Evolutionary conservation across 2,888 invertebrate genomes (phyloP), one percentile per base, ranked within the genome.

Genomic region (Drosophila putrida): DNA sequence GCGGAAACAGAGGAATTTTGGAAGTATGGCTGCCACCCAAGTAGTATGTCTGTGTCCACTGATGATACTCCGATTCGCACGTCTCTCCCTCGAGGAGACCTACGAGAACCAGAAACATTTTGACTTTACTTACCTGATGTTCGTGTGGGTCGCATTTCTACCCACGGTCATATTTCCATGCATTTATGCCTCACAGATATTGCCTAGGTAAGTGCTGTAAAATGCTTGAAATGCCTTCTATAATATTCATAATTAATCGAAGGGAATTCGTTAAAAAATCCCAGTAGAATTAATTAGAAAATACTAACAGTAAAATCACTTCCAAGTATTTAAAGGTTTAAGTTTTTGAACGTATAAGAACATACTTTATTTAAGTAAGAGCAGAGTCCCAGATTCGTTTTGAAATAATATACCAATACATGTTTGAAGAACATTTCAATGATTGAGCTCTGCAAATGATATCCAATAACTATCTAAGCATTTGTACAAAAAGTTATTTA

Each of bases 131-230:
- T 96, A 94, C 90, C 93, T 95, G 49, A 93, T 95, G 88, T 95
- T 96, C 81, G 95, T 95, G 6, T 96, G 95, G 95, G 92, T 96
- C 59, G 95, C 95, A 0, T 96, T 95, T 81, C 84, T 95, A 63
- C 95, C 96, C 6, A 95, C 95, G 0, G 94, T 95, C 63, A 93
- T 94, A 25, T 95, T 95, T 25, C 96, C 96, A 0, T 92, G 94
- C 35, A 91, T 95, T 51, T 96, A 95, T 82, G 94, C 94, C 8
- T 93, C 94, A 0, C 95, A 95, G 94, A 93, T 94, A 72, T 93
- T 95, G 91, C 94, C 93, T 86, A 93, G 94, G 95, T 95, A 89
- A 92, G 93, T 88, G 10, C 8, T 0, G 2, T 5, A n/a, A 53
- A 11, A 43, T n/a, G 38, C 33, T 38, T 25, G 8, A 9, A n/a